Conservation (phyloP, 2,888 invertebrate genomes). For the Geophilus truncorum region DNA sequence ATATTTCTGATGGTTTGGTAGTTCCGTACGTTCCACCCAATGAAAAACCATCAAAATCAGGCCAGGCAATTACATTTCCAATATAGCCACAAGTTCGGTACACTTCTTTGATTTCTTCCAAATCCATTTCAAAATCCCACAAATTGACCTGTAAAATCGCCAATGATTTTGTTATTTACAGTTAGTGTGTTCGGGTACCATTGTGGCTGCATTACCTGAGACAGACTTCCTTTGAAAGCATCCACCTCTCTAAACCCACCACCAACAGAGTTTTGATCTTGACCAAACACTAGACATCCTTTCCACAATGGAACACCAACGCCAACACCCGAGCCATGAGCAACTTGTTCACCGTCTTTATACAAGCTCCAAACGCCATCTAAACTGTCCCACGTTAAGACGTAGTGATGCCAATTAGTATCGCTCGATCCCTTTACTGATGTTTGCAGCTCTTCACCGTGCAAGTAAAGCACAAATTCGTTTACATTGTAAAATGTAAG, state of each 20-base stretch:
- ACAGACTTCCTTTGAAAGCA: conserved; percentile 60
- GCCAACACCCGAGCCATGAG: conserved; percentile 55
- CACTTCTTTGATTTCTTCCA: not conserved
- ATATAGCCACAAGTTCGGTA: not conserved
- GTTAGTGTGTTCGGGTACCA: no score
- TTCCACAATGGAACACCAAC: conserved; percentile 49
- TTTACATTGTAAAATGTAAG: conserved; percentile 63
- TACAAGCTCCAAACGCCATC: conserved; percentile 58
- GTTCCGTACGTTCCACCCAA: not conserved
- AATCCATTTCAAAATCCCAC: not conserved
- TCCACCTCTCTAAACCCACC: conserved; percentile 62
- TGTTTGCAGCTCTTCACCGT: conserved; percentile 9
- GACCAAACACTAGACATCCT: conserved; percentile 61
- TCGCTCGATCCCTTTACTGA: conserved; percentile 52
- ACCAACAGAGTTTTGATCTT: conserved; percentile 62
- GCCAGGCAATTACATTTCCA: not conserved
- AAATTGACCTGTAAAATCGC: not conserved
- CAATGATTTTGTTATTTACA: not conserved
- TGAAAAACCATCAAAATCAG: not conserved
- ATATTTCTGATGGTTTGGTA: not conserved
- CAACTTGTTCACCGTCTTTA: conserved; percentile 55
- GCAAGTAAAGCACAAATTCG: conserved; percentile 1
- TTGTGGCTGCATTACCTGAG: conserved; percentile 50
- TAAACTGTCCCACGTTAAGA: conserved; percentile 31
- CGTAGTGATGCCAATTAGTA: conserved; percentile 63